These are phyloP conservation scores for Semnornis frantzii DNA, from an alignment of 2,113 vertebrate species.

Conservation along the genomic window DNA sequence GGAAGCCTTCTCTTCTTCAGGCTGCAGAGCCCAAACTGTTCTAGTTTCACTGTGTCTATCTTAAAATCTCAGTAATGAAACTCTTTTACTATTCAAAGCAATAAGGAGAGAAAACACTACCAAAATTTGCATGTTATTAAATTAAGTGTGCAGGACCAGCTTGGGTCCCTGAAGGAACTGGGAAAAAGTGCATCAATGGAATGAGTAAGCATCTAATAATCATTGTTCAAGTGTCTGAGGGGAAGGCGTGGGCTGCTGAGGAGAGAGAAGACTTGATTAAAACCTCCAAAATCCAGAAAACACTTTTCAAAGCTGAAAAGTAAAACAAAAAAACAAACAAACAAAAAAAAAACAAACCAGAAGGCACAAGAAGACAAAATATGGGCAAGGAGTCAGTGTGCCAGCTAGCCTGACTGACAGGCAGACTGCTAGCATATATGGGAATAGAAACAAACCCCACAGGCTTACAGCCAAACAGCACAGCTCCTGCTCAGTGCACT, in stretches of 20 bases:
- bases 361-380: not conserved
- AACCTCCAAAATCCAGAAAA: not conserved
- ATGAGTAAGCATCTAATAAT: not conserved
- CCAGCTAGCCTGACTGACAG: not conserved
- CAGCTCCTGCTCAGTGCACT: not conserved
- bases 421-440: not conserved
- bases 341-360: not conserved
- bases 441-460: not conserved
- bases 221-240: not conserved
- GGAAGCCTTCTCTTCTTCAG: too few relatives aligned
- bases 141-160: not conserved
- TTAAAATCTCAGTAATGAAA: not conserved
- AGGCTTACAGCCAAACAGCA: not conserved
- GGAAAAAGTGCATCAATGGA: not conserved
- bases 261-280: not conserved
- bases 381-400: not conserved
- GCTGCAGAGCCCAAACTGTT: too few relatives aligned
- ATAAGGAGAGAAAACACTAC: not conserved
- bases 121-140: not conserved
- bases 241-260: not conserved
- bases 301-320: too few relatives aligned
- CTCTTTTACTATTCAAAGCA: not conserved
- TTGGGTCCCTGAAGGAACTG: not conserved
- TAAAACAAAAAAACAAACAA: not conserved
- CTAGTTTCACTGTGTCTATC: not conserved